Conservation (phyloP, 2,888 invertebrate species). For the Portevinia maculata region DNA sequence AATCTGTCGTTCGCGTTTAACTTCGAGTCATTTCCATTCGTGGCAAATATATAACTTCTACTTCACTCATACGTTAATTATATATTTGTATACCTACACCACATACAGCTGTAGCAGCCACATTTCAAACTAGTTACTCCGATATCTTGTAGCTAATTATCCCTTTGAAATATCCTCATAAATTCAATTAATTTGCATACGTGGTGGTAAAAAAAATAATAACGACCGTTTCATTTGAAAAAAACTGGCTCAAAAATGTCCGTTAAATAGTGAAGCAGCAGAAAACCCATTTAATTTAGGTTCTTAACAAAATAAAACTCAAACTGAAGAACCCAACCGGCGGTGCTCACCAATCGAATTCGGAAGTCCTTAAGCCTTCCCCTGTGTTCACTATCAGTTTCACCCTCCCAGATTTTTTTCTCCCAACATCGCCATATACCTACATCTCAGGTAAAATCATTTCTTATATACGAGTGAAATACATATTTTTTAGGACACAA, state of each 20-base stretch:
- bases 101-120: too few relatives aligned
- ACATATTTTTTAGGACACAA: background rate
- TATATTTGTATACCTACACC: too few relatives aligned
- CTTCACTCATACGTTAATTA: too few relatives aligned
- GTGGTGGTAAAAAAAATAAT: background rate
- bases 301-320: too few relatives aligned
- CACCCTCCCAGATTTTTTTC: conserved; percentile 65
- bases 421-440: background rate
- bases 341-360: conserved; percentile 54
- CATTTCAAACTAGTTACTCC: too few relatives aligned
- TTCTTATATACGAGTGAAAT: conserved; percentile 17
- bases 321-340: background rate
- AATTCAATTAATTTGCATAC: background rate
- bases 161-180: background rate
- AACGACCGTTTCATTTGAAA: conserved; percentile 3
- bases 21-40: too few relatives aligned
- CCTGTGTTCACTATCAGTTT: background rate
- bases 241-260: conserved; percentile 29
- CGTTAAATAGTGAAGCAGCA: conserved; percentile 20
- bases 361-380: conserved; percentile 8
- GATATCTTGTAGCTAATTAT: too few relatives aligned
- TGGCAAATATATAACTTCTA: too few relatives aligned
- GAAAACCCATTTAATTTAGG: background rate
- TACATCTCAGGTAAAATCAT: conserved; percentile 26
- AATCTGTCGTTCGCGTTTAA: too few relatives aligned